Conservation (phyloP, 2,797 vertebrate genomes). For the Tinamus major region DNA sequence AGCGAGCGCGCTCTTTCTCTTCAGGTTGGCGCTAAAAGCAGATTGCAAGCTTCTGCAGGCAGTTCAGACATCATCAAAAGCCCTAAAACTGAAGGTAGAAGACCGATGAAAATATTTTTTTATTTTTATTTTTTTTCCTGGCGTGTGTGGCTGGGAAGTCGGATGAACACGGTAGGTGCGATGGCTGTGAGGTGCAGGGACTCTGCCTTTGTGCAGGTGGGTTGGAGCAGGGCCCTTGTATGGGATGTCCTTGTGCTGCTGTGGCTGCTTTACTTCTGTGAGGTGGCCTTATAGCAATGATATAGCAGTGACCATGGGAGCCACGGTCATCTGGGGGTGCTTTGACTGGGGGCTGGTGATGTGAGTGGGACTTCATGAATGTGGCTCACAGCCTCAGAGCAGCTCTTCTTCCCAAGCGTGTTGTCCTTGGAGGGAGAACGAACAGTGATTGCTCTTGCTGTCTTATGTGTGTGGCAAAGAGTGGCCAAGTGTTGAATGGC, state of each 20-base stretch:
- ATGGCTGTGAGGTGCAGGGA: background rate
- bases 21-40: background rate
- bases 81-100: background rate
- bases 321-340: background rate
- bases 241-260: accelerated
- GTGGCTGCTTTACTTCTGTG: background rate
- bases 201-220: background rate
- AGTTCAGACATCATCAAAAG: background rate
- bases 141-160: background rate
- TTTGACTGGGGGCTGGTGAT: background rate
- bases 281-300: background rate
- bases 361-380: conserved; percentile 7
- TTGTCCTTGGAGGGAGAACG: background rate
- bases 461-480: background rate
- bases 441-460: background rate
- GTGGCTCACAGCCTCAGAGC: background rate
- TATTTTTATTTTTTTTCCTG: background rate
- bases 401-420: background rate
- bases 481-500: background rate
- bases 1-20: background rate
- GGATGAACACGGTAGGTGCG: background rate
- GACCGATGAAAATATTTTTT: background rate
- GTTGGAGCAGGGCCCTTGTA: background rate
- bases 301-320: background rate
- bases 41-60: background rate